Percentiles rank a stretch among this genome's conserved stretches.
phyloP scores from a whole-genome alignment of 2,797 vertebrate species.

The Chromobotia macracanthus region DNA sequence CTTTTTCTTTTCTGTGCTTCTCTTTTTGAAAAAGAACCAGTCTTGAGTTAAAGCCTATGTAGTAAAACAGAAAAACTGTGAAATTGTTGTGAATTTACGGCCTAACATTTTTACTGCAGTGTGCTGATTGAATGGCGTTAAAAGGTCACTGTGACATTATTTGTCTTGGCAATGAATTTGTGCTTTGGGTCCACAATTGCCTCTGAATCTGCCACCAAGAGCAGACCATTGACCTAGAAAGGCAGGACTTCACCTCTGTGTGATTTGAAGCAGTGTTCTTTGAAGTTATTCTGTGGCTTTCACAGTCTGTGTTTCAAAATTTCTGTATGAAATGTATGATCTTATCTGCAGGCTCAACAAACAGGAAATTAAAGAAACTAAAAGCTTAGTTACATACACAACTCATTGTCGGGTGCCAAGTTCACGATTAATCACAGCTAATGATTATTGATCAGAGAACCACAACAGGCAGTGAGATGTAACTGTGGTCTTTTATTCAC shows the following conservation, averaged over 20 bases:
- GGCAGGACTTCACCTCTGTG: constrained; percentile 40
- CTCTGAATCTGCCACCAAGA: constrained; percentile 16
- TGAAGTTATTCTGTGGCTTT: constrained; percentile 33
- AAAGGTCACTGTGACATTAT: constrained; percentile 44
- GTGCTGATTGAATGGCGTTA: constrained; percentile 39
- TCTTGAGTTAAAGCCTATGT: neutral
- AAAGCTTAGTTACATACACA: constrained; percentile 27
- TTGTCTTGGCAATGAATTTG: constrained; percentile 42
- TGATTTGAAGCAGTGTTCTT: constrained; percentile 32
- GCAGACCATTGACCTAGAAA: constrained; percentile 53
- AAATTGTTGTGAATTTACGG: constrained; percentile 26
- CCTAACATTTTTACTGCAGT: constrained; percentile 35
- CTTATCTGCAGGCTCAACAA: neutral
- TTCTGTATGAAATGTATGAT: neutral
- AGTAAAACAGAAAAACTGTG: neutral
- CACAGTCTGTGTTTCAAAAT: constrained; percentile 16
- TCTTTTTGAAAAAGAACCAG: neutral
- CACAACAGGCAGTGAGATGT: constrained; percentile 52
- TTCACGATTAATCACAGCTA: constrained; percentile 72
- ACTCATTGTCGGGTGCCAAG: constrained; percentile 42
- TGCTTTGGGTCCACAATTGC: constrained; percentile 41
- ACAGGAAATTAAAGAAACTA: constrained; percentile 13
- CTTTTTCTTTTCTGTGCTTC: neutral
- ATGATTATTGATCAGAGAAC: constrained; percentile 77
- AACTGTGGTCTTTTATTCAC: constrained; percentile 50